Evolutionary conservation across 2,797 vertebrate genomes (phyloP).

Genomic region (Merluccius polli): DNA sequence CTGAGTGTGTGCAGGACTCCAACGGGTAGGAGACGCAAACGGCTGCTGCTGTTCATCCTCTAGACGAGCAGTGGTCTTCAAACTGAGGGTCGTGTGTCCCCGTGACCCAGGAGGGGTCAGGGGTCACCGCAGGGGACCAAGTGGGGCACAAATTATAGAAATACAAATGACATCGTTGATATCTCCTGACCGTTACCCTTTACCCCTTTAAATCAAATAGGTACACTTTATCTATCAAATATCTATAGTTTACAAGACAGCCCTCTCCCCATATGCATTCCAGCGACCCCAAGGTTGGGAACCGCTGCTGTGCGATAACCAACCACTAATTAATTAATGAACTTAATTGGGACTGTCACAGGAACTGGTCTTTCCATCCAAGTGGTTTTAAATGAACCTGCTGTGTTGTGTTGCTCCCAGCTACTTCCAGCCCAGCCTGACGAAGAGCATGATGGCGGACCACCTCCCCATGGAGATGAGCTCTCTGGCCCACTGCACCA

Average conservation of each 20-base stretch:
- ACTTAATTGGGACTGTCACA: too few species aligned
- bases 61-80: not conserved
- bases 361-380: not conserved
- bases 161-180: not conserved
- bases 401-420: constrained; percentile 28
- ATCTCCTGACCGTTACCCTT: not conserved
- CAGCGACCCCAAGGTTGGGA: too few species aligned
- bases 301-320: too few species aligned
- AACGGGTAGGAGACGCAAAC: constrained; percentile 66
- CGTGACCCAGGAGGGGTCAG: not conserved
- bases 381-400: not conserved
- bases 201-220: not conserved
- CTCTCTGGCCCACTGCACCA: constrained; percentile 56
- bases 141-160: not conserved
- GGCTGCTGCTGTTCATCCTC: not conserved
- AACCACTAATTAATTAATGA: too few species aligned
- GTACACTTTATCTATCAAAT: not conserved
- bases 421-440: constrained; percentile 75
- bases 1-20: constrained; percentile 83
- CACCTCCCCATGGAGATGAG: constrained; percentile 82
- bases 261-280: not conserved
- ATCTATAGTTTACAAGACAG: not conserved
- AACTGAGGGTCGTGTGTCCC: too few species aligned
- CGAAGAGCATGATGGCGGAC: constrained; percentile 78
- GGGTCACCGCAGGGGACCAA: not conserved